These are phyloP conservation scores for Onychomys leucogaster DNA, from an alignment of 2,797 vertebrate genomes.

Conservation along the genomic window DNA sequence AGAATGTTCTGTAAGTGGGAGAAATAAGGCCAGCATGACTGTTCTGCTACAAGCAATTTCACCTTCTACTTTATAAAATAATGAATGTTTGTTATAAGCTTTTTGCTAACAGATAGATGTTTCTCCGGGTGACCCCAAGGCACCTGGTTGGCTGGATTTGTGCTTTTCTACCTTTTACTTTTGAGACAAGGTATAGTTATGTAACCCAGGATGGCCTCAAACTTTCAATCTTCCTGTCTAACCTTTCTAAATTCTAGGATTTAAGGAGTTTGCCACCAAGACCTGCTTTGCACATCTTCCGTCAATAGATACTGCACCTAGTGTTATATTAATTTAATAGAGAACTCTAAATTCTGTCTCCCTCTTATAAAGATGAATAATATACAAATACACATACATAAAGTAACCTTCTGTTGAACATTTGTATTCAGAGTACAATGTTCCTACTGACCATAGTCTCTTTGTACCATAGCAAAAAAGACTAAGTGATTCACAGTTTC, in stretches of 20 bases:
- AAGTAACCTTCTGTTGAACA: neutral
- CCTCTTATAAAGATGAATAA: constrained; percentile 21
- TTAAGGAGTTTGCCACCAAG: neutral
- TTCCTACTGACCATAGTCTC: neutral
- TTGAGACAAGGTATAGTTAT: neutral
- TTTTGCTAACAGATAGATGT: neutral
- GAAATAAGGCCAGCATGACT: neutral
- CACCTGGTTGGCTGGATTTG: neutral
- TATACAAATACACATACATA: neutral
- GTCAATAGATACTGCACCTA: neutral
- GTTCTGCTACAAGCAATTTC: constrained; percentile 34
- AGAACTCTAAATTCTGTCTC: neutral
- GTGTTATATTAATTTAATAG: neutral
- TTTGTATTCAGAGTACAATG: neutral
- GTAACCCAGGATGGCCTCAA: neutral
- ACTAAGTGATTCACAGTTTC: neutral
- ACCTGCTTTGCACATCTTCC: neutral
- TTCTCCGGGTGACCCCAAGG: constrained; percentile 1
- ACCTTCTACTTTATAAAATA: neutral
- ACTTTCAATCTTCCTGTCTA: neutral
- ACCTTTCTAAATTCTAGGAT: neutral
- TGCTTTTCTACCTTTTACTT: neutral
- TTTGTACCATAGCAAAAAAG: neutral
- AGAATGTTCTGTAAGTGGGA: constrained; percentile 11
- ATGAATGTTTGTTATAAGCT: neutral